Conservation (phyloP, 1,140 invertebrate species). For the Scaptomyza pallida region DNA sequence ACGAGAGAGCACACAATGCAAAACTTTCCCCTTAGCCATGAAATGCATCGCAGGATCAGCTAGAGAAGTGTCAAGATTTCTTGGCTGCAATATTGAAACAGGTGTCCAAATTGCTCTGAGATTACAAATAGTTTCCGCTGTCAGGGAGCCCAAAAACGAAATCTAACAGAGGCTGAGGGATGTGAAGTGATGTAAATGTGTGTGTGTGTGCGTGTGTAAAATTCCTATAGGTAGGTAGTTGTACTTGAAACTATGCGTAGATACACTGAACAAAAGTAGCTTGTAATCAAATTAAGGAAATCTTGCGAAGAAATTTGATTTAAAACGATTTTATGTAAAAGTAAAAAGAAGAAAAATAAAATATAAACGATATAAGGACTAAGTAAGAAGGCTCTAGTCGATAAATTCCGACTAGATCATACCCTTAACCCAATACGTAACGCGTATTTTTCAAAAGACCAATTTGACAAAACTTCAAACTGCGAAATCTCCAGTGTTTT, state of each 20-base stretch:
- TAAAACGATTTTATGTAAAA: no score
- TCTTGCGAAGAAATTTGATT: not conserved
- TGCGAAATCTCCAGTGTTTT: no score
- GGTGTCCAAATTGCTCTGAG: constrained; percentile 59
- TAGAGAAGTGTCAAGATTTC: constrained; percentile 42
- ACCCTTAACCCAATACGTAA: no score
- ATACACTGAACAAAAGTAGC: not conserved
- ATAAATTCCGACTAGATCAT: no score
- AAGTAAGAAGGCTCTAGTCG: no score
- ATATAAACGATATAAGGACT: no score
- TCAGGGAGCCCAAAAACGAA: not conserved
- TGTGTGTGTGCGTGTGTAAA: constrained; percentile 3
- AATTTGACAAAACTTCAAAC: no score
- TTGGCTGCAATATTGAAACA: constrained; percentile 71
- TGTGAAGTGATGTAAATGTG: not conserved
- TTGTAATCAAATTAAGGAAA: not conserved
- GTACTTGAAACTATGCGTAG: not conserved
- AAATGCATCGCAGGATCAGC: constrained; percentile 40
- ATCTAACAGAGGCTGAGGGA: not conserved
- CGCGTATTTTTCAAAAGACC: no score
- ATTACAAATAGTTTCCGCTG: constrained; percentile 53
- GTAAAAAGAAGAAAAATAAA: no score
- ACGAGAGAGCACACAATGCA: constrained; percentile 30
- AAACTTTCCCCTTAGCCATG: constrained; percentile 37
- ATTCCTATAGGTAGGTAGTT: not conserved